Base-by-base conservation (phyloP, 2,113 vertebrate species). In the Elachura formosa region DNA sequence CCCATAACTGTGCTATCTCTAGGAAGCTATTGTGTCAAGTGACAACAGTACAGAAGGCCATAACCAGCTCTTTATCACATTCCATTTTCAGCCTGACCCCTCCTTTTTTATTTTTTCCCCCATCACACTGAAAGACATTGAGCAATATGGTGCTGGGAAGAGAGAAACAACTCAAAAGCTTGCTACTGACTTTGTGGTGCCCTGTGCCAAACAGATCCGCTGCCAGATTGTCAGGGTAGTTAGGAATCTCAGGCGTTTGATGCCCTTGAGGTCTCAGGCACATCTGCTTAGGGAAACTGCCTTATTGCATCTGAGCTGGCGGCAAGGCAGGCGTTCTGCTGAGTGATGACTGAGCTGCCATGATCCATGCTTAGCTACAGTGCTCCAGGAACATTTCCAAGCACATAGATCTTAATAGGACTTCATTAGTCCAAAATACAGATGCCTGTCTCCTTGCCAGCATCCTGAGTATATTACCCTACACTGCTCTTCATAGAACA, bases 271-370 rank as follows among this genome's bases (percentile, higher is more conserved):
- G 90, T 95, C 92, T 86, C 76, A 77, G 75, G 72, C 92, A 84
- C 96, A 96, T 92, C 95, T 96, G 96, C 72, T 92, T 88, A 92
- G 90, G 79, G 95, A 94, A 93, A 77, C 46, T 92, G 94, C 85
- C 68, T 80, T 93, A 93, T 94, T 96, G 92, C 83, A 67, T 95
- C 79, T 51, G 85, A 95, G 92, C 29, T 0, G 34, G 23, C 0
- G 34, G 23, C 2, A 0, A 82, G 84, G 90, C 87, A 62, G 75
- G 74, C 23, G 0, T 77, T 93, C 85, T 86, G 90, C 85, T 51
- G 72, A 93, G 7, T 55, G 95, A 92, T 71, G 96, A 22, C 78
- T 54, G 59, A 19, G 33, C 28, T 92, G 83, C 67, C 55, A 10
- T 9, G 67, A 88, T 94, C 92, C 82, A 51, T 1, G 8, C 48